Conservation (phyloP, 2,113 vertebrate genomes). For the Tringa solitaria region DNA sequence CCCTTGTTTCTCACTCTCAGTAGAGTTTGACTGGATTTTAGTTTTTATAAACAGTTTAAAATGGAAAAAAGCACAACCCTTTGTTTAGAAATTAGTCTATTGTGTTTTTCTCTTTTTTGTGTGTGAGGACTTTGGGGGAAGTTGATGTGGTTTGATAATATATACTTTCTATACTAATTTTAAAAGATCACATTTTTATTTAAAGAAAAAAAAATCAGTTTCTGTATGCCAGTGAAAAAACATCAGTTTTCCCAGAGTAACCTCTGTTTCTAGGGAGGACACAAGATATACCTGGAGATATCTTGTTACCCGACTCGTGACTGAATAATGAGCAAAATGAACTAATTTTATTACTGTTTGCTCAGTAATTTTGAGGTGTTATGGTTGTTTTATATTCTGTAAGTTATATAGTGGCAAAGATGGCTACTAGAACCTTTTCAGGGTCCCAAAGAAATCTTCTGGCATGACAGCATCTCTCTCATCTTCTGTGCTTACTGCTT, state of each 20-base stretch:
- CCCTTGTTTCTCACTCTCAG: conserved; percentile 2
- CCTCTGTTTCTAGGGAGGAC: not conserved
- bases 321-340: not conserved
- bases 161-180: not conserved
- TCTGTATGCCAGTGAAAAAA: not conserved
- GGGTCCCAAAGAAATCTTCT: not conserved
- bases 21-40: not conserved
- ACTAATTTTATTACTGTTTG: not conserved
- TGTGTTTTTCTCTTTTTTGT: not conserved
- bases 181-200: not conserved
- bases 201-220: not conserved
- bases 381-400: fast-evolving
- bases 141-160: not conserved
- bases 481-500: not conserved
- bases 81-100: conserved; percentile 41
- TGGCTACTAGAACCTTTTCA: not conserved
- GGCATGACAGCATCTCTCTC: not conserved
- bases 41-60: conserved; percentile 34
- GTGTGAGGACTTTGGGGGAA: not conserved
- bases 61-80: not conserved
- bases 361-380: not conserved
- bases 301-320: not conserved
- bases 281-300: not conserved
- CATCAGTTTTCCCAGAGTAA: not conserved
- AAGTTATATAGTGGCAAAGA: not conserved